Base-by-base conservation (phyloP, 2,113 vertebrate genomes). In the Phyllostomus discolor region DNA sequence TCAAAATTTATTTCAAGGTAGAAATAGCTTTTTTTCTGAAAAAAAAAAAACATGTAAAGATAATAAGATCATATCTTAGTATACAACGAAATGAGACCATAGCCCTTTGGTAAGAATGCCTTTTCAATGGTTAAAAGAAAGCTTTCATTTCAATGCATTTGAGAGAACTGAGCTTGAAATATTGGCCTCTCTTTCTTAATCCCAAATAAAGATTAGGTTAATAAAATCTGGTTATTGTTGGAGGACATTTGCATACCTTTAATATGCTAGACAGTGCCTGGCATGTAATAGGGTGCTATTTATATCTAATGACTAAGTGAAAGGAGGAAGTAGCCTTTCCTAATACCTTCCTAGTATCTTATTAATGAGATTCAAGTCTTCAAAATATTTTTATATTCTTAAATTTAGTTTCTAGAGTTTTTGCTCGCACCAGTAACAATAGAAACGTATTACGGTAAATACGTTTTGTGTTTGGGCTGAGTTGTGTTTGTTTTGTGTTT, bases 1-100 rank as follows among this genome's bases (percentile, higher is more conserved):
- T 82, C 28, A 64, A 14, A 95, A 97, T 92, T 84, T 35, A 96
- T 78, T 88, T 95, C 54, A 69, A 35, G 22, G 17, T 87, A 10
- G 31, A 81, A 43, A 20, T 69, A 80, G 46, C 35, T 43, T 86
- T 92, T 59, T 59, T 90, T 85, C 17, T 62, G 24, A 64, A 10
- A 81, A 83, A 22, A 78, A 22, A 87, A 78, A n/a, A n/a, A n/a
- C 7, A 62, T 78, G 2, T 87, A 59, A 81, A 87, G 64, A 82
- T 76, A 62, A 46, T 87, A 79, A 48, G 22, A 73, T 22, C 72
- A 1, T 94, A 24, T 78, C 57, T 95, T 95, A 79, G 28, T 62
- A 64, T 79, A 82, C 93, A 85, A 76, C 90, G 16, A 91, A 83
- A 92, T 82, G 62, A 90, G 46, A 87, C 41, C 11, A 33, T 73